A percentile compares a stretch with the other conserved stretches of the same genome.
These are phyloP conservation scores for Cotesia vestalis DNA, from an alignment of 1,140 invertebrate species.

Conservation along the genomic window DNA sequence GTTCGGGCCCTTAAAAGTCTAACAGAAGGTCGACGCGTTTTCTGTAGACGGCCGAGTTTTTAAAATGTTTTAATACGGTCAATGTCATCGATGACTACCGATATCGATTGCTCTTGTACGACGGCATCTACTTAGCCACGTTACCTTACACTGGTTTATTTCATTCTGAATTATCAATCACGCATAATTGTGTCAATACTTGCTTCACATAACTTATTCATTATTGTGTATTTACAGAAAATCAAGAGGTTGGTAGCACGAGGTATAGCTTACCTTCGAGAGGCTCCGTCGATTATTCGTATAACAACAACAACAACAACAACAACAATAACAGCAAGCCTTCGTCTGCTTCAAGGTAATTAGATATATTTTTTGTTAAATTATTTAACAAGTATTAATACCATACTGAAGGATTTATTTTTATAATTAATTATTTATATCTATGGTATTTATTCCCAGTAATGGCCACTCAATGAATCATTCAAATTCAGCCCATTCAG, in stretches of 20 bases:
- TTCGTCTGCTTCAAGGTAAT: constrained; percentile 34
- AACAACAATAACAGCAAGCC: constrained; percentile 45
- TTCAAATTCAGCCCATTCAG: constrained; percentile 31
- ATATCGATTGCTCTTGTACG: constrained; percentile 12
- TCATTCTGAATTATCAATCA: constrained; percentile 11
- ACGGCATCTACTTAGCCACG: neutral
- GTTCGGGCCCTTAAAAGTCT: constrained; percentile 15
- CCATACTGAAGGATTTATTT: neutral
- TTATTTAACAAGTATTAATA: too few relatives aligned
- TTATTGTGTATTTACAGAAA: constrained; percentile 44
- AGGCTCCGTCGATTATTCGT: constrained; percentile 36
- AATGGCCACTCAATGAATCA: constrained; percentile 45
- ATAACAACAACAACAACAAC: constrained; percentile 38
- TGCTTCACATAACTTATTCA: neutral
- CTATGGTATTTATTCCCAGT: constrained; percentile 46
- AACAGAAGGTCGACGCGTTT: constrained; percentile 40
- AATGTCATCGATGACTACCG: constrained; percentile 43
- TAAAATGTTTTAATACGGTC: constrained; percentile 49
- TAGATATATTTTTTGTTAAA: neutral
- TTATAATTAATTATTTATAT: neutral
- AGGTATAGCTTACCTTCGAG: constrained; percentile 51
- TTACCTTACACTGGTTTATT: neutral
- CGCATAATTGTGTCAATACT: neutral
- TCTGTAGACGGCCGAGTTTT: constrained; percentile 40
- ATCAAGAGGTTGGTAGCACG: constrained; percentile 49